Base-by-base conservation (phyloP, 2,113 vertebrate species). In the Galemys pyrenaicus region DNA sequence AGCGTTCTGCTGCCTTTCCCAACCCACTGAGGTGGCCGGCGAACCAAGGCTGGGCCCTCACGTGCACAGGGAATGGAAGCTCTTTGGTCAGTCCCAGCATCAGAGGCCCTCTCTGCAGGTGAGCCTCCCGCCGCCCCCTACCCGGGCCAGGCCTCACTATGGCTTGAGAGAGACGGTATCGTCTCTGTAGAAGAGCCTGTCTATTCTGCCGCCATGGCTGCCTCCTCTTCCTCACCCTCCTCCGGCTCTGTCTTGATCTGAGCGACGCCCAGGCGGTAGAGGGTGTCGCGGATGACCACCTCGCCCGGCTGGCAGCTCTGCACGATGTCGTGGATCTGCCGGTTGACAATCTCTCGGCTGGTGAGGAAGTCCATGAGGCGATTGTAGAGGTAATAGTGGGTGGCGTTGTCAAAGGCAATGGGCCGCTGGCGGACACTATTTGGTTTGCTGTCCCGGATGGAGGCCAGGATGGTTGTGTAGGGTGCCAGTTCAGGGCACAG, bases 371-470 rank as follows among this genome's bases (percentile, higher is more conserved):
- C 99, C 90, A 99, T 90, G 96, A 99, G 98, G 41, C 99, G 99
- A 97, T 99, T 99, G 97, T 99, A 99, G 92, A 99, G 99, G 98
- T 99, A 99, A 98, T 99, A 99, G 97, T 99, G 99, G 0, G 99
- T 99, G 1, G 99, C 98, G 9, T 99, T 99, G 96, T 99, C 99
- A 13, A 99, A 99, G 96, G 98, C 98, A 37, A 99, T 97, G 54
- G 98, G 97, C 81, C 96, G 97, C 35, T 96, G 98, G 60, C 98
- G 98, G 65, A 97, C 9, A 9, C 10, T 92, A 90, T 95, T 98
- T 0, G 97, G 96, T n/a, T 97, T 98, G 97, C 98, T 98, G 71
- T 98, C 97, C 0, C 28, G 11, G 10, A 98, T 97, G 39, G 98
- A 98, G 2, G 97, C 75, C 12, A 99, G 97, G 93, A 99, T 39